A percentile compares a stretch with the other conserved stretches of the same genome.
phyloP scores from a whole-genome alignment of 2,113 vertebrate genomes.

The Proterorhinus semilunaris region DNA sequence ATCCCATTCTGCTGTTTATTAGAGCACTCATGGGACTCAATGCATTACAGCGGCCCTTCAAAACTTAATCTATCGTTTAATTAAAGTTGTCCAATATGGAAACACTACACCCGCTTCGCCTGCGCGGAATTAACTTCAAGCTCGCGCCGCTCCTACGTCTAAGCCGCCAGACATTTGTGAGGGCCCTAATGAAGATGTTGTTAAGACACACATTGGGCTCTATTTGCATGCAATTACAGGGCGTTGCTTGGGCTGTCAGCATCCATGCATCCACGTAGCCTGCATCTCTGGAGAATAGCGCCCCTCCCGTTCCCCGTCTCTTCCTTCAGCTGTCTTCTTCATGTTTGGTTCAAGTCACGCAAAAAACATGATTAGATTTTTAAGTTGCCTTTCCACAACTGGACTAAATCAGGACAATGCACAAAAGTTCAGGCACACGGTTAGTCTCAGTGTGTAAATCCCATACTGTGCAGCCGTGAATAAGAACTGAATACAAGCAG shows the following conservation, averaged over 20 bases:
- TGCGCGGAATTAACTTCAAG: constrained; percentile 80
- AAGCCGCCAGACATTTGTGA: constrained; percentile 55
- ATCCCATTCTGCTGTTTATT: constrained; percentile 87
- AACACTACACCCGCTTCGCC: constrained; percentile 78
- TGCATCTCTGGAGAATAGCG: constrained; percentile 82
- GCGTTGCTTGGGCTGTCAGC: constrained; percentile 70
- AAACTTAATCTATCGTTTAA: constrained; percentile 93
- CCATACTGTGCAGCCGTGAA: too few relatives aligned
- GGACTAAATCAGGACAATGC: not conserved
- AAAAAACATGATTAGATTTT: constrained; percentile 18
- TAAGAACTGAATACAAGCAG: too few relatives aligned
- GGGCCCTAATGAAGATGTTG: constrained; percentile 72
- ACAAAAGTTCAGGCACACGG: too few relatives aligned
- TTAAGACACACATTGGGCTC: constrained; percentile 71
- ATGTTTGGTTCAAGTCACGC: constrained; percentile 74
- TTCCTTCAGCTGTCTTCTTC: not conserved
- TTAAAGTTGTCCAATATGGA: constrained; percentile 89
- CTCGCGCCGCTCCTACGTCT: constrained; percentile 77
- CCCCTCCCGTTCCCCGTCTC: not conserved
- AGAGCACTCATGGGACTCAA: constrained; percentile 86
- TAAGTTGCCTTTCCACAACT: not conserved
- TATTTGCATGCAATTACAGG: constrained; percentile 79
- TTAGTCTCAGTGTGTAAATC: too few relatives aligned
- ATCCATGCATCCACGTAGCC: constrained; percentile 76
- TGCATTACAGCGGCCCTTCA: constrained; percentile 79